phyloP scores from a whole-genome alignment of 2,113 vertebrate genomes.

The Myxocyprinus asiaticus region DNA sequence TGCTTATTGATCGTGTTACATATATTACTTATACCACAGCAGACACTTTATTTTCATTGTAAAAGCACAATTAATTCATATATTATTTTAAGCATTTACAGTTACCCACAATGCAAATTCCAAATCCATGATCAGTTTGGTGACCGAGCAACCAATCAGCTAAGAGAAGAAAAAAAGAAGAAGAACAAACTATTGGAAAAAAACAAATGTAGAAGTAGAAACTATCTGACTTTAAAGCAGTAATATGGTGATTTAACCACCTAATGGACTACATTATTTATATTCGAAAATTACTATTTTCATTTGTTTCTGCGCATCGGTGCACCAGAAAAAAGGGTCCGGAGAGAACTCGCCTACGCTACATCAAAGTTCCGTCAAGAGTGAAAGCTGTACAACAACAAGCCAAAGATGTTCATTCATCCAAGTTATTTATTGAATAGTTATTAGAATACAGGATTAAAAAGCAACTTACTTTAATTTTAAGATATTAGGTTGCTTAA shows the following conservation, averaged over 20 bases:
- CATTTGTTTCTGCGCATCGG: neutral
- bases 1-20: neutral
- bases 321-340: neutral
- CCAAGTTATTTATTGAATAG: neutral
- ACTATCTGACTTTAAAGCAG: neutral
- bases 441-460: neutral
- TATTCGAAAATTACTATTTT: neutral
- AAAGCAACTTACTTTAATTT: too few species aligned
- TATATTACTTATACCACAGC: too few species aligned
- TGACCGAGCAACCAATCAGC: conserved; percentile 25
- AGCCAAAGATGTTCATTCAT: too few species aligned
- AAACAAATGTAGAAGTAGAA: too few species aligned
- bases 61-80: neutral
- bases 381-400: neutral
- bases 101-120: conserved; percentile 28
- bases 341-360: neutral
- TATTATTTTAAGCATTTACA: neutral
- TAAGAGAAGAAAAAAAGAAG: neutral
- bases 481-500: too few species aligned
- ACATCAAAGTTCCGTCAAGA: neutral
- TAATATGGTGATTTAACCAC: neutral
- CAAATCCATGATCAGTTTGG: neutral
- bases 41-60: neutral
- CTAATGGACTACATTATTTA: neutral
- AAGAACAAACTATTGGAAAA: too few species aligned